phyloP scores from a whole-genome alignment of 2,888 invertebrate genomes.

The Crocallis elinguaria region DNA sequence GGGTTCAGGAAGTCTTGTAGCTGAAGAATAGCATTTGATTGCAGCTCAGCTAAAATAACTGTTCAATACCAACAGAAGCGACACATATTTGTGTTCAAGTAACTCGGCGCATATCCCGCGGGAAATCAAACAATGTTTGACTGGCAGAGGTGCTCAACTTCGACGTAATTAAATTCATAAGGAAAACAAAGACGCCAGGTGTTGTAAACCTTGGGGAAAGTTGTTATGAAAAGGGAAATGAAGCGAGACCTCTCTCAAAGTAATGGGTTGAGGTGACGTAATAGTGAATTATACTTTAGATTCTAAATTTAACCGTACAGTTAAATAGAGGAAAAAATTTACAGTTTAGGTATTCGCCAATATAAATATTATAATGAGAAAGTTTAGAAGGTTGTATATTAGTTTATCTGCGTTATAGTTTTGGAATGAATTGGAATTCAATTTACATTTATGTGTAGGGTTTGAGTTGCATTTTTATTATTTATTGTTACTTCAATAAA shows the following conservation, averaged over 20 bases:
- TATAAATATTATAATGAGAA: too few relatives aligned
- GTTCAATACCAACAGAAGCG: constrained; percentile 2
- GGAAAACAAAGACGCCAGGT: constrained; percentile 31
- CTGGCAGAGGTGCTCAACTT: constrained; percentile 32
- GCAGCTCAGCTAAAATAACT: not conserved
- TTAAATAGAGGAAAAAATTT: not conserved
- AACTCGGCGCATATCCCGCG: constrained; percentile 15
- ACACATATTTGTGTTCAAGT: constrained; percentile 20
- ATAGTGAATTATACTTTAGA: not conserved
- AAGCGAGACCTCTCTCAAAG: constrained; percentile 2
- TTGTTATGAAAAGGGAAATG: constrained; percentile 25
- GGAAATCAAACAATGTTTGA: constrained; percentile 29
- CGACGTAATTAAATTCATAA: constrained; percentile 36
- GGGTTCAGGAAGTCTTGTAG: too few relatives aligned
- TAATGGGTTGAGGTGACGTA: constrained; percentile 14
- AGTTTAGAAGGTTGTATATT: too few relatives aligned
- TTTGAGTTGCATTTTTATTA: too few relatives aligned
- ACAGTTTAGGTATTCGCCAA: too few relatives aligned
- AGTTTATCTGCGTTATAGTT: too few relatives aligned
- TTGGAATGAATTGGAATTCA: too few relatives aligned
- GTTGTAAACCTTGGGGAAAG: constrained; percentile 20
- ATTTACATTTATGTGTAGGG: too few relatives aligned
- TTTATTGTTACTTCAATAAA: too few relatives aligned
- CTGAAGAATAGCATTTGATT: too few relatives aligned
- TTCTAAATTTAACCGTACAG: not conserved